Conservation (phyloP, 2,888 invertebrate species). For the Lamellibrachia columna region DNA sequence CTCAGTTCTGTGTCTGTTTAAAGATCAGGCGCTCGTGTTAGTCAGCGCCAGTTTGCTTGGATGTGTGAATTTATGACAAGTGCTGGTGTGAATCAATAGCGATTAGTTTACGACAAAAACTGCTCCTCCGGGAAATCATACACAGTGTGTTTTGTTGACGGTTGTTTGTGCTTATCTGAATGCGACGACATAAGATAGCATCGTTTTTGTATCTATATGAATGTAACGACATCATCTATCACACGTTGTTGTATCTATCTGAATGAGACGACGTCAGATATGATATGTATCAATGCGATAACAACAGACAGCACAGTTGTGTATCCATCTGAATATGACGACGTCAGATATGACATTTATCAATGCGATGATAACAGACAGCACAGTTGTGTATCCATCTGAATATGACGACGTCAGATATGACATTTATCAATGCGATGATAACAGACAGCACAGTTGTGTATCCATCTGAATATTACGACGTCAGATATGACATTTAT, state of each 20-base stretch:
- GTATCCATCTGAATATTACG: too few species aligned
- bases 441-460: too few species aligned
- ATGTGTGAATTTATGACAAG: neutral
- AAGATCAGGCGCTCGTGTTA: neutral
- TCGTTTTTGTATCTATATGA: neutral
- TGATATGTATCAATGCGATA: too few species aligned
- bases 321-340: too few species aligned
- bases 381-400: too few species aligned
- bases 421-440: too few species aligned
- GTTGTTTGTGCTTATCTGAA: neutral
- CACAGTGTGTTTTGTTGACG: neutral
- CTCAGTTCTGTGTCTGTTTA: neutral
- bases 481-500: too few species aligned
- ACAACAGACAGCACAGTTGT: too few species aligned
- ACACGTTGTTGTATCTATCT: neutral
- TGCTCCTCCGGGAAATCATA: neutral
- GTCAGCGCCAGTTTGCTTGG: neutral
- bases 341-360: too few species aligned
- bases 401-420: too few species aligned
- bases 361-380: too few species aligned
- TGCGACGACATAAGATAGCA: neutral
- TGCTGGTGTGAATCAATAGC: slow-evolving; percentile 1
- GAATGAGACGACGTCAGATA: too few species aligned
- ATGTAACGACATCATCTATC: neutral
- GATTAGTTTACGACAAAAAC: neutral